Percentiles rank a stretch among this genome's conserved stretches.
Conservation (phyloP, 2,113 vertebrate species). For the Indri indri region DNA sequence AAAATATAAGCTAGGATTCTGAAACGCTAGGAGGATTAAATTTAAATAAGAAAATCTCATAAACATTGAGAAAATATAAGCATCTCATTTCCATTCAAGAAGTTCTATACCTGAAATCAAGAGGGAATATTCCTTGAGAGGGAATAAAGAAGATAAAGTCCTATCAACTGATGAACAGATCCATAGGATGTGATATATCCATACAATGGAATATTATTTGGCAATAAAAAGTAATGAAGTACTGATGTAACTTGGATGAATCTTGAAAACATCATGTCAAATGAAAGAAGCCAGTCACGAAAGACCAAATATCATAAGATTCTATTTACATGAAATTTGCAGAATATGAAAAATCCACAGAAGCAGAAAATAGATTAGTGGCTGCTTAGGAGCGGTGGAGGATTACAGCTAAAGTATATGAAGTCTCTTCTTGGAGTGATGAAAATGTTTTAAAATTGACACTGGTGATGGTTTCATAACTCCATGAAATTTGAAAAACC, state of each 20-base stretch:
- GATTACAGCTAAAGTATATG: not conserved
- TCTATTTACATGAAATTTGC: not conserved
- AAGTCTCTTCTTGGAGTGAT: not conserved
- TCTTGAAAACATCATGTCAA: not conserved
- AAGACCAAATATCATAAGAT: not conserved
- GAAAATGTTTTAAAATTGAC: not conserved
- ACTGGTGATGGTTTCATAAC: not conserved
- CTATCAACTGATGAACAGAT: not conserved
- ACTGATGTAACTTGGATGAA: not conserved
- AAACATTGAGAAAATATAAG: not conserved
- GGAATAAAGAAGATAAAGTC: not conserved
- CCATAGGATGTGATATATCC: not conserved
- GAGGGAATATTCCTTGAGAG: not conserved
- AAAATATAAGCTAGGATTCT: not conserved
- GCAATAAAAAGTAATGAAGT: not conserved
- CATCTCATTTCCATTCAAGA: not conserved
- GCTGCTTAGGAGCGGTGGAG: not conserved
- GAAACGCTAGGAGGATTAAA: not conserved
- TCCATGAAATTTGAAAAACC: not conserved
- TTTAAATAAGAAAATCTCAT: not conserved
- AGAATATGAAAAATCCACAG: not conserved
- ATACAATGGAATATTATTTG: not conserved
- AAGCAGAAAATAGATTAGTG: not conserved
- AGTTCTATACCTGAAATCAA: not conserved
- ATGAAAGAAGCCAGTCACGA: not conserved